Evolutionary conservation across 2,113 vertebrate species (phyloP).

Genomic region (Corythornis madagascariensis): DNA sequence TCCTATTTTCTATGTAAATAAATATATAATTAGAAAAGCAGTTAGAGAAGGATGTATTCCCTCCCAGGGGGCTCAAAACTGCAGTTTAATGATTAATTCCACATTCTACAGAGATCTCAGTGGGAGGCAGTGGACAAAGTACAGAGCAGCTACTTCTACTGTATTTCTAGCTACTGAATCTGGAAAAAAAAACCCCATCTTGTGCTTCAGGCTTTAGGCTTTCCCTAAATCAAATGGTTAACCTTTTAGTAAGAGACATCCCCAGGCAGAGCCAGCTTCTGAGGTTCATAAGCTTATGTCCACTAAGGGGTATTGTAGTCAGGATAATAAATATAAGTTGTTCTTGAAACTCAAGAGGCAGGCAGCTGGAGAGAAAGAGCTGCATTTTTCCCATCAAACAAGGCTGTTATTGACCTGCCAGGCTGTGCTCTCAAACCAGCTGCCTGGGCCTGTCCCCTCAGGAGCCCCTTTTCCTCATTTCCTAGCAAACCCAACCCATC

Average conservation of each 20-base stretch:
- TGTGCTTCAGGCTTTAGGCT: not conserved
- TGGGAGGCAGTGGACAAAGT: constrained; percentile 21
- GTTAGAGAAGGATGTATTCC: not conserved
- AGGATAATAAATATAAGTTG: not conserved
- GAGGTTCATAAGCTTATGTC: not conserved
- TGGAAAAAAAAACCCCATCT: not conserved
- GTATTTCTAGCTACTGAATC: not conserved
- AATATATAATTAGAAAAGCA: not conserved
- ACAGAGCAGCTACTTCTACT: constrained; percentile 20
- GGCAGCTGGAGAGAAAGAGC: not conserved
- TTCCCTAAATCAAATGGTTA: not conserved
- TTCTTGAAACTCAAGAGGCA: not conserved
- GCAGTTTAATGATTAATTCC: constrained; percentile 61
- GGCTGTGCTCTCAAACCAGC: not conserved
- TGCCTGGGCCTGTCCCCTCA: not conserved
- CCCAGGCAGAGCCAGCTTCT: not conserved
- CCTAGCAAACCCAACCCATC: not conserved
- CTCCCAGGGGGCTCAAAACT: not conserved
- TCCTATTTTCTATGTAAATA: not conserved
- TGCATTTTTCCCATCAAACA: not conserved
- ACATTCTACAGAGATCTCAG: not conserved
- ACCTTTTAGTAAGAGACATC: not conserved
- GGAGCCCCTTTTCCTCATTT: not conserved
- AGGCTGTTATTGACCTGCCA: not conserved
- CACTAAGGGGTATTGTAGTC: not conserved